Percentiles rank a stretch among this genome's conserved stretches.
phyloP scores from a whole-genome alignment of 2,888 invertebrate genomes.

The Athrips mouffetella region DNA sequence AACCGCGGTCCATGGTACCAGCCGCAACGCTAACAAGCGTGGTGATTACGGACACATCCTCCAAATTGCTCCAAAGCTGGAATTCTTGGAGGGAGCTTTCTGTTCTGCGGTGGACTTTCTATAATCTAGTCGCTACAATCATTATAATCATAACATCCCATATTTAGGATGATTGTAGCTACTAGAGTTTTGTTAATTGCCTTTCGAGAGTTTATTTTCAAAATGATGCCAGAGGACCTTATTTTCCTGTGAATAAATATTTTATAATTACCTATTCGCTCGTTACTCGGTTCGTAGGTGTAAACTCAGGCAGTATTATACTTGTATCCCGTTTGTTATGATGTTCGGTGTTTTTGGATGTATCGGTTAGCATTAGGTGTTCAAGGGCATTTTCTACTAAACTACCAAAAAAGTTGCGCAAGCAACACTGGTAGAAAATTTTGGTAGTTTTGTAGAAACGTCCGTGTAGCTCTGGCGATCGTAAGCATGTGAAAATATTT shows the following conservation, averaged over 20 bases:
- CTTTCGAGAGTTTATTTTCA: not conserved
- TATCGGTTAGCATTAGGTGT: conserved; percentile 49
- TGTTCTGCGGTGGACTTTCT: no score
- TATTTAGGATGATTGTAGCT: no score
- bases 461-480: conserved; percentile 21
- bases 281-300: conserved; percentile 22
- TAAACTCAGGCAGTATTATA: conserved; percentile 30
- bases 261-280: conserved; percentile 31
- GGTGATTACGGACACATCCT: no score
- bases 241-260: conserved; percentile 20
- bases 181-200: not conserved
- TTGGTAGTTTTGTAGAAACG: not conserved
- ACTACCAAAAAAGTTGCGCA: not conserved
- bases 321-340: conserved; percentile 31
- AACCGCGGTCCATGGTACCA: no score
- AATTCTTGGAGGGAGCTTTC: conserved; percentile 19
- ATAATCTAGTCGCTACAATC: no score
- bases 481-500: conserved; percentile 29
- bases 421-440: not conserved
- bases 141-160: no score
- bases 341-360: conserved; percentile 40
- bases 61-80: no score
- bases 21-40: no score
- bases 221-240: not conserved
- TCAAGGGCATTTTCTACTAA: conserved; percentile 22